Conservation (phyloP, 1,140 invertebrate species). For the Anastrepha obliqua region DNA sequence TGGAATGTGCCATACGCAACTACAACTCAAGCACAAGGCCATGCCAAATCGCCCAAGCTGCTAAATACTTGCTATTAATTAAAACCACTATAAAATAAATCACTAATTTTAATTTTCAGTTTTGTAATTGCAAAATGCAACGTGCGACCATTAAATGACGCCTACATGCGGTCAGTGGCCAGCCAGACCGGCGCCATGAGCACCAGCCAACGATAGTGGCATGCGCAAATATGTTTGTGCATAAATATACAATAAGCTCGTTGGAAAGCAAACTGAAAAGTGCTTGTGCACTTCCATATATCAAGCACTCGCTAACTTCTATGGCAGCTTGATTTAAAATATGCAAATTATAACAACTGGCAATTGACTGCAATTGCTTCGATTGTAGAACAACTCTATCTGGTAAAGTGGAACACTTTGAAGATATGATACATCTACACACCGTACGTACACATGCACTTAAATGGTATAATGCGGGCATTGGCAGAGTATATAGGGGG, state of each 20-base stretch:
- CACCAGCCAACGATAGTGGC: neutral
- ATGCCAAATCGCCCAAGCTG: constrained; percentile 10
- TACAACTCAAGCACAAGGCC: constrained; percentile 5
- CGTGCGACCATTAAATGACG: constrained; percentile 40
- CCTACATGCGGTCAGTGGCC: constrained; percentile 46
- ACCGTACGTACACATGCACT: neutral
- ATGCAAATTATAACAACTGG: constrained; percentile 37
- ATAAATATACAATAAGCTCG: neutral
- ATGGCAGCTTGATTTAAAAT: constrained; percentile 40
- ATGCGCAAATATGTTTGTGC: neutral
- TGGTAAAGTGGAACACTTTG: constrained; percentile 17
- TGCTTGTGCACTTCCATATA: neutral
- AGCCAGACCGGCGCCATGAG: constrained; percentile 17
- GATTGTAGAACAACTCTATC: constrained; percentile 38
- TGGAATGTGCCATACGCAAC: neutral
- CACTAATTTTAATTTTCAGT: constrained; percentile 50
- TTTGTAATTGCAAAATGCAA: constrained; percentile 46
- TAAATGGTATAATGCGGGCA: too few species aligned
- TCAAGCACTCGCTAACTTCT: neutral
- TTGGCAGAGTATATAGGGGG: neutral
- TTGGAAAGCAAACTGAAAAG: neutral
- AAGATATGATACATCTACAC: neutral
- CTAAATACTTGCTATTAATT: constrained; percentile 48
- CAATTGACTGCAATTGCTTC: constrained; percentile 25
- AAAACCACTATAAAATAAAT: constrained; percentile 36